These are phyloP conservation scores for Euzophera pinguis DNA, from an alignment of 2,888 invertebrate species.

Conservation along the genomic window DNA sequence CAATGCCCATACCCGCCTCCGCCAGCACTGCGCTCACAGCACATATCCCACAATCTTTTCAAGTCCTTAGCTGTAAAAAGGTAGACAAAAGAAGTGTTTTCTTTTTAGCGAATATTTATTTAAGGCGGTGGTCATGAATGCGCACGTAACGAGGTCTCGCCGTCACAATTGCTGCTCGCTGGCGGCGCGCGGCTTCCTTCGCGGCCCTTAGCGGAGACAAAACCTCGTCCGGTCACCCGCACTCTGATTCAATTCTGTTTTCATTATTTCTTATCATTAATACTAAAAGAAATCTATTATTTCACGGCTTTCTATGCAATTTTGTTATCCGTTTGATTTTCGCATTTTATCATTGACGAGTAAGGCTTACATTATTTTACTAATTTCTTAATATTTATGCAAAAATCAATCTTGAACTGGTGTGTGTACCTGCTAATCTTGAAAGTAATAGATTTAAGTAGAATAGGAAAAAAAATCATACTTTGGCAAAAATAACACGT, in stretches of 20 bases:
- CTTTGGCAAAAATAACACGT: too few species aligned
- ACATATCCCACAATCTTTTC: slow-evolving; percentile 28
- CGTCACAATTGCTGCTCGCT: slow-evolving; percentile 14
- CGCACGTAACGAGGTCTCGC: slow-evolving; percentile 14
- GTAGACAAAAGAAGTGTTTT: slow-evolving; percentile 34
- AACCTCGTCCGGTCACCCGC: neutral
- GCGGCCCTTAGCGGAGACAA: neutral
- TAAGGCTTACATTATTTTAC: too few species aligned
- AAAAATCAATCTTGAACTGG: too few species aligned
- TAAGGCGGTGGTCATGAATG: slow-evolving; percentile 26
- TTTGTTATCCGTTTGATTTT: too few species aligned
- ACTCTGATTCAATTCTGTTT: neutral
- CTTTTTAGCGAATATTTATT: slow-evolving; percentile 30
- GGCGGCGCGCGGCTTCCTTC: neutral
- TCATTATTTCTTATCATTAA: slow-evolving; percentile 7
- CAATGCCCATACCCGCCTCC: slow-evolving; percentile 2
- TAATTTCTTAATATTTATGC: too few species aligned
- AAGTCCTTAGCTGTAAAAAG: slow-evolving; percentile 31
- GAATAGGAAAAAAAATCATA: too few species aligned
- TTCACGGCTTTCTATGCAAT: neutral
- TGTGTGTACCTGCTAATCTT: too few species aligned
- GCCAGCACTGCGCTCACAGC: slow-evolving; percentile 1
- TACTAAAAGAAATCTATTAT: neutral
- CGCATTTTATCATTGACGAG: too few species aligned
- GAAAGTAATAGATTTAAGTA: too few species aligned